These are phyloP conservation scores for Sorex maritimensis DNA, from an alignment of 2,797 vertebrate species.

Conservation along the genomic window DNA sequence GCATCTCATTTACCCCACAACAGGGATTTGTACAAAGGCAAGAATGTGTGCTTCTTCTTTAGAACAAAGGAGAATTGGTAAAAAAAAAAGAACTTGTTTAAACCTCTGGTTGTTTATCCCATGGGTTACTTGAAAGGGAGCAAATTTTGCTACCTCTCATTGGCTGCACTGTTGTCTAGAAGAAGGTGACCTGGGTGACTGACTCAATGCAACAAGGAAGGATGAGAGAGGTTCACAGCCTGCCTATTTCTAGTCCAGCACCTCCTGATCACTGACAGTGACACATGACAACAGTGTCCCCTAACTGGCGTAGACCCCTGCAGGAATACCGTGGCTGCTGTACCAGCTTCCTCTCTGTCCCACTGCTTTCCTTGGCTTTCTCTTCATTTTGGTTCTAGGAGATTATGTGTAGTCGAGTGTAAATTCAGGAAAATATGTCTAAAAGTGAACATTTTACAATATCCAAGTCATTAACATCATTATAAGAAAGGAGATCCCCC, in stretches of 20 bases:
- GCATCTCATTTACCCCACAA: background rate
- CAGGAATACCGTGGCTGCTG: background rate
- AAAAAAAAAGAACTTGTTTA: constrained; percentile 8
- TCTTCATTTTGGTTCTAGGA: background rate
- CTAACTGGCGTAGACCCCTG: background rate
- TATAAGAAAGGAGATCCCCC: constrained; percentile 22
- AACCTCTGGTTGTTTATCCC: constrained; percentile 5
- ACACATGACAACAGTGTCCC: background rate
- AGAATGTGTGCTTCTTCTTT: constrained; percentile 1
- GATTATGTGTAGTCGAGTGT: background rate
- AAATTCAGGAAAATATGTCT: background rate
- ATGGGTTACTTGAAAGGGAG: background rate
- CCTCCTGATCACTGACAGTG: background rate
- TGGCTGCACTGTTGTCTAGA: background rate
- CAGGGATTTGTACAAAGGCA: background rate
- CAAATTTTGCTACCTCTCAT: background rate
- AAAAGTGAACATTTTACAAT: background rate
- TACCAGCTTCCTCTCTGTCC: background rate
- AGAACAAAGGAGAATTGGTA: background rate
- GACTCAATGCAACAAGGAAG: background rate
- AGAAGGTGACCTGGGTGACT: background rate
- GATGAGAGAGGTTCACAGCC: too few species aligned
- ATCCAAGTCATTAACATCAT: background rate
- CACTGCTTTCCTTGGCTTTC: background rate
- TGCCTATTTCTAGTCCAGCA: background rate